A percentile compares a stretch with the other conserved stretches of the same genome.
Conservation (phyloP, 2,888 invertebrate genomes). For the Eristalinus sepulchralis region DNA sequence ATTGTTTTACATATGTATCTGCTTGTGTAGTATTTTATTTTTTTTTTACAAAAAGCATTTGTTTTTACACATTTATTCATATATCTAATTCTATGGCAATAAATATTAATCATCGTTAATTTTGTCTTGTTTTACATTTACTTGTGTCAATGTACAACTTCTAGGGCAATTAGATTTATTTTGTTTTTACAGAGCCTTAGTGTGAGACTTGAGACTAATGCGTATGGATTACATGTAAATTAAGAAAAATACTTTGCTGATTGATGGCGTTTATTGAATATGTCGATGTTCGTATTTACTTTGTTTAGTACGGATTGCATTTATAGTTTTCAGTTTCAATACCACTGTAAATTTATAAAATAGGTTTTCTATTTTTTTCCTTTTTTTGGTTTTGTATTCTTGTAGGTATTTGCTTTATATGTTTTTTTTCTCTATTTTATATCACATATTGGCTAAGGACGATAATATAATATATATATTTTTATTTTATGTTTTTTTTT, state of each 20-base stretch:
- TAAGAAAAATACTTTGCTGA: not conserved
- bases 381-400: constrained; percentile 24
- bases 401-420: constrained; percentile 13
- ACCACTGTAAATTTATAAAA: constrained; percentile 1
- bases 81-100: constrained; percentile 22
- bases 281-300: not conserved
- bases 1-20: not conserved
- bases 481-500: not conserved
- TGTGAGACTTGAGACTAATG: not conserved
- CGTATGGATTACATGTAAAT: not conserved
- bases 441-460: constrained; percentile 72
- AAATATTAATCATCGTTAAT: not conserved
- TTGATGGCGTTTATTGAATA: constrained; percentile 2
- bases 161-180: not conserved
- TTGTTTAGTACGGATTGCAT: not conserved
- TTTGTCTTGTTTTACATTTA: not conserved
- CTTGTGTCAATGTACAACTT: constrained; percentile 5
- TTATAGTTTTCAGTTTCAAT: not conserved
- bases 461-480: constrained; percentile 49
- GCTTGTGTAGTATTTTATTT: not conserved
- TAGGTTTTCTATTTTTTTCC: not conserved
- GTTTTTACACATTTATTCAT: constrained; percentile 22
- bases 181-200: constrained; percentile 13
- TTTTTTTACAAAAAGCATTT: constrained; percentile 36
- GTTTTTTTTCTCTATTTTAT: constrained; percentile 59